Evolutionary conservation across 37 sponge, comb jelly and placozoan species (phyloP), one percentile per base, ranked within the genome.

Genomic region (Chondrilla cf. caribensis): DNA sequence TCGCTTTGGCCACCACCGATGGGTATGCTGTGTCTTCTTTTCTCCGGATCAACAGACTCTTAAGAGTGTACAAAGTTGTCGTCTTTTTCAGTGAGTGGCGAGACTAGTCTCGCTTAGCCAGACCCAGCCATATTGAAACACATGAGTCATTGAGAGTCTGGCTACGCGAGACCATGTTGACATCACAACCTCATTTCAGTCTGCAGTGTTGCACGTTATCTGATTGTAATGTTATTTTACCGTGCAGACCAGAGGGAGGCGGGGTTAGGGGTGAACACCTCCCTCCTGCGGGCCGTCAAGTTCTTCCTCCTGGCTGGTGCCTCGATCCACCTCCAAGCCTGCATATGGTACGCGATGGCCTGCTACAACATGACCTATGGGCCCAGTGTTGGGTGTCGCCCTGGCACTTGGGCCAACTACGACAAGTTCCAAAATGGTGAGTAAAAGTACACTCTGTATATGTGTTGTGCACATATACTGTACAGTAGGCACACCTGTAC

Each of bases 301-400:
- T 85, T 78, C 58, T 77, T 28, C 22, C 80, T 62, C 32, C 58
- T 86, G 22, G 81, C 76, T 2, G 33, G 37, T 6, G 15, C 83
- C 60, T 83, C 87, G 26, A 54, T 86, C 14, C 90, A 90, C 62
- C 32, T 83, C 43, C 60, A 79, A 40, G 80, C 87, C 18, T 75
- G 87, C 25, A 19, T 83, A 3, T 90, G 90, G 90, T 90, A 58
- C 47, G 58, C 67, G 8, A 19, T 90, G 21, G 72, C 87, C 55
- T 90, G 90, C 59, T 22, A 72, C 70, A 90, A 86, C 68, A 35
- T 39, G 28, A 42, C 38, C n/a, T 8, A 59, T 0, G 55, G 38
- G 0, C 2, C 41, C 18, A 2, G 2, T 21, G 68, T 1, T 3
- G 29, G 15, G 35, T 89, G 89, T 51, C 11, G 0, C 3, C 31